phyloP scores from a whole-genome alignment of 2,113 vertebrate genomes.

The Sander vitreus region DNA sequence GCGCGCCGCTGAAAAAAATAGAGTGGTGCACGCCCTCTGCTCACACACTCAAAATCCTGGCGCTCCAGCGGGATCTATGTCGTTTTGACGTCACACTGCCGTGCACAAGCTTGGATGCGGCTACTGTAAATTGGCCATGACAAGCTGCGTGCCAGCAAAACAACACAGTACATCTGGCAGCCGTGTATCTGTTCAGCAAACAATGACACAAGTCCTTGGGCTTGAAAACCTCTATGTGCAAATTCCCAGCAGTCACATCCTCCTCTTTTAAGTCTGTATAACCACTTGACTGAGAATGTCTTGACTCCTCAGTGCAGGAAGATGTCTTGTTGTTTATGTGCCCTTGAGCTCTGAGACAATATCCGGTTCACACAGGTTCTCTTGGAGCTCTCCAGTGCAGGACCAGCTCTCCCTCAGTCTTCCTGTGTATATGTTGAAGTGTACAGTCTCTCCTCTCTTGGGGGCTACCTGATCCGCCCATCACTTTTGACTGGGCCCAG shows the following conservation, averaged over 20 bases:
- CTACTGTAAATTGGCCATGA: not conserved
- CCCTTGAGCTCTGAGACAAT: conserved; percentile 33
- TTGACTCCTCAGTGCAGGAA: conserved; percentile 41
- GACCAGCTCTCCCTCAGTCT: conserved; percentile 22
- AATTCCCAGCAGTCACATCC: conserved; percentile 61
- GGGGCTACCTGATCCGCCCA: conserved; percentile 96
- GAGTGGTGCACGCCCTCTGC: too few species aligned
- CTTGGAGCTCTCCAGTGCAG: conserved; percentile 25
- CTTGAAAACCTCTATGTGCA: conserved; percentile 69
- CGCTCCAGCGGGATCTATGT: too few species aligned
- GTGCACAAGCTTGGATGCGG: too few species aligned
- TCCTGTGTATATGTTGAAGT: not conserved
- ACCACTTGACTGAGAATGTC: conserved; percentile 23
- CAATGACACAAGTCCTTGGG: conserved; percentile 9
- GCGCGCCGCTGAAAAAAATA: too few species aligned
- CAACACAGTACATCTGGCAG: conserved; percentile 12
- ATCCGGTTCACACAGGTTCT: conserved; percentile 37
- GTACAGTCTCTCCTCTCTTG: not conserved
- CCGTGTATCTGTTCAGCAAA: conserved; percentile 32
- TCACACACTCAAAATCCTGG: too few species aligned
- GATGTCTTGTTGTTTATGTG: conserved; percentile 45
- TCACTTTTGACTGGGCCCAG: conserved; percentile 91
- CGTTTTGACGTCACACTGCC: too few species aligned
- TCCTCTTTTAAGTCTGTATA: conserved; percentile 16
- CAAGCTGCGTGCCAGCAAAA: conserved; percentile 40